A percentile compares a stretch with the other conserved stretches of the same genome.
phyloP scores from a whole-genome alignment of 2,888 invertebrate species.

The Caenorhabditis wallacei region DNA sequence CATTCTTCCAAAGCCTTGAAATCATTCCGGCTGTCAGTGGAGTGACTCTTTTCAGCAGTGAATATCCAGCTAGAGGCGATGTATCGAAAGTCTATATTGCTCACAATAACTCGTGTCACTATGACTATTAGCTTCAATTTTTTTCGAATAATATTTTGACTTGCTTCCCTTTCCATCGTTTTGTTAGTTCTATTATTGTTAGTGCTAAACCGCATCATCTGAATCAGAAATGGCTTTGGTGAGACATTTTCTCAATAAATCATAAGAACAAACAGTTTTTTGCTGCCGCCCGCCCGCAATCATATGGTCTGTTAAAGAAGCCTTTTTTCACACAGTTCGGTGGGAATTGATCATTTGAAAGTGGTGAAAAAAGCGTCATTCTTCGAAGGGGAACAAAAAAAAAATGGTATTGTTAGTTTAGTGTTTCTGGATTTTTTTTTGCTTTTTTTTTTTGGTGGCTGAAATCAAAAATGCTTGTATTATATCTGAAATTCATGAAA shows the following conservation, averaged over 20 bases:
- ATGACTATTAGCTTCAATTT: constrained; percentile 56
- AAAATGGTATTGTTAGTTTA: constrained; percentile 6
- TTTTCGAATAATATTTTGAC: neutral
- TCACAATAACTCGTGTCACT: constrained; percentile 65
- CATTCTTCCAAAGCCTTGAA: constrained; percentile 51
- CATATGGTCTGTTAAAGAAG: constrained; percentile 54
- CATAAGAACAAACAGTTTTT: constrained; percentile 56
- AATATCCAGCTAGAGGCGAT: constrained; percentile 43
- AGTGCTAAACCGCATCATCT: constrained; percentile 10
- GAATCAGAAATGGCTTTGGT: constrained; percentile 11
- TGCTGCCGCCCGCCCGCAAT: constrained; percentile 11
- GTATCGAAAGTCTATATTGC: constrained; percentile 52
- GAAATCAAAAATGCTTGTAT: too few species aligned
- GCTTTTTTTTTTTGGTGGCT: neutral
- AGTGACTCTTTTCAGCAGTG: constrained; percentile 54
- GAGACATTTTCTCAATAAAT: constrained; percentile 50
- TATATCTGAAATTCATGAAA: neutral
- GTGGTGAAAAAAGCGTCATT: constrained; percentile 12
- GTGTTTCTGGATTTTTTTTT: constrained; percentile 25
- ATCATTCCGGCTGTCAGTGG: constrained; percentile 48
- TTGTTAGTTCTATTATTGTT: constrained; percentile 3
- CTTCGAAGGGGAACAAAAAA: neutral
- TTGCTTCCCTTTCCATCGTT: neutral
- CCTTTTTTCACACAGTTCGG: constrained; percentile 38
- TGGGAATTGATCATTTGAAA: constrained; percentile 42